Evolutionary conservation across 2,113 vertebrate species (phyloP).

Genomic region (Spheniscus mendiculus): DNA sequence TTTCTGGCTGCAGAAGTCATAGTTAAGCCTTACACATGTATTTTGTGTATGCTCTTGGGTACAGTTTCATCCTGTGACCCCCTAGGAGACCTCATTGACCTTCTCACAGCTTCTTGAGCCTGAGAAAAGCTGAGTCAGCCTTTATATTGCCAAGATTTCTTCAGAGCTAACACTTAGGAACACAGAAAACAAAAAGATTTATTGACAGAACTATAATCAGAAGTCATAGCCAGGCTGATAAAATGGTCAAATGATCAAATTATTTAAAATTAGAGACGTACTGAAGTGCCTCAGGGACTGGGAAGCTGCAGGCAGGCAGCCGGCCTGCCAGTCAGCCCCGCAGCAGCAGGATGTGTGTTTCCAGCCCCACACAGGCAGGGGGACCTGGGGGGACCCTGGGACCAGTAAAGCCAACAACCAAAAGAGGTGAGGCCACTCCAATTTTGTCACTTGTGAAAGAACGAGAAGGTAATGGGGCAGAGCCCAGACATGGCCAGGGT

Average conservation of each 20-base stretch:
- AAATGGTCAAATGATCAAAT: conserved; percentile 36
- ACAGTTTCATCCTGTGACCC: background rate
- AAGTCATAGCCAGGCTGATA: conserved; percentile 49
- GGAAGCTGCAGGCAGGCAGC: background rate
- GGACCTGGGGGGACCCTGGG: background rate
- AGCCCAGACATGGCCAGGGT: background rate
- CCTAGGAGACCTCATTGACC: background rate
- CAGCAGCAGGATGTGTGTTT: background rate
- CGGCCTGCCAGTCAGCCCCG: rapidly evolving
- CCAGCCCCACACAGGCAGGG: background rate
- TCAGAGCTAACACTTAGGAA: background rate
- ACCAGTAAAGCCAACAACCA: background rate
- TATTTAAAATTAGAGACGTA: conserved; percentile 40
- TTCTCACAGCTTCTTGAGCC: background rate
- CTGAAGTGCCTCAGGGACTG: background rate
- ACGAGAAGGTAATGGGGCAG: background rate
- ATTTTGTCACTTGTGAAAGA: background rate
- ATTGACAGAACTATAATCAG: conserved; percentile 49
- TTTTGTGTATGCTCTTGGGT: background rate
- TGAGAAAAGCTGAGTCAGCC: background rate
- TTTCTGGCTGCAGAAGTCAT: background rate
- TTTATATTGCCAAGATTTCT: conserved; percentile 12
- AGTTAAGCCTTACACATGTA: background rate
- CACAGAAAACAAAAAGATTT: conserved; percentile 51
- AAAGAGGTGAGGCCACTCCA: background rate